These are phyloP conservation scores for Diadromus collaris DNA, from an alignment of 2,888 invertebrate species.

Conservation along the genomic window DNA sequence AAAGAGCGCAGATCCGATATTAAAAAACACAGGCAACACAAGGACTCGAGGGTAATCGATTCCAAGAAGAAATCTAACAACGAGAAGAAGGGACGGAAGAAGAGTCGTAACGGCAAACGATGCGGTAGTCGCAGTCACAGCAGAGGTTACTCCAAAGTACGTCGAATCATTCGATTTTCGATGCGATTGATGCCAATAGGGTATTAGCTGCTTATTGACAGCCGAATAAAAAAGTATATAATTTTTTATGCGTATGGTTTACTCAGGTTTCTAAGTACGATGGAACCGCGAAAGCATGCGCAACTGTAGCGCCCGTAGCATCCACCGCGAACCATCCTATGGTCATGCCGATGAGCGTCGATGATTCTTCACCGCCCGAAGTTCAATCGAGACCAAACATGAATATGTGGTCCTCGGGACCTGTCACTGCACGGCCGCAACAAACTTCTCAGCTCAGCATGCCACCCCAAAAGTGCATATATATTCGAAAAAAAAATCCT, in stretches of 20 bases:
- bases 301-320: constrained; percentile 56
- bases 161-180: constrained; percentile 4
- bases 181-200: neutral
- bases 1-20: constrained; percentile 83
- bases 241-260: neutral
- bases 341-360: constrained; percentile 55
- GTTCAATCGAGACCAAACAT: constrained; percentile 78
- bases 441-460: constrained; percentile 76
- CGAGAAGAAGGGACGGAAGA: constrained; percentile 64
- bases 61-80: constrained; percentile 75
- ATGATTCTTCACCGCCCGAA: constrained; percentile 59
- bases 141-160: constrained; percentile 80
- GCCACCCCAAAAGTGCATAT: constrained; percentile 69
- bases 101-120: constrained; percentile 83
- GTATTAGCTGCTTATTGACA: neutral
- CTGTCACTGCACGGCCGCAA: constrained; percentile 80
- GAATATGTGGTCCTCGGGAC: constrained; percentile 84
- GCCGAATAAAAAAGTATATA: constrained; percentile 6
- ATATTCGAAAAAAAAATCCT: neutral
- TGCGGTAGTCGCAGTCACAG: constrained; percentile 84
- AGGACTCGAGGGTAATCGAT: constrained; percentile 80
- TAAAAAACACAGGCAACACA: constrained; percentile 80
- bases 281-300: constrained; percentile 61
- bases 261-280: constrained; percentile 70
- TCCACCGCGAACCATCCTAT: constrained; percentile 44